Evolutionary conservation across 1,140 invertebrate species (phyloP).

Genomic region (Ceratosolen fusciceps): DNA sequence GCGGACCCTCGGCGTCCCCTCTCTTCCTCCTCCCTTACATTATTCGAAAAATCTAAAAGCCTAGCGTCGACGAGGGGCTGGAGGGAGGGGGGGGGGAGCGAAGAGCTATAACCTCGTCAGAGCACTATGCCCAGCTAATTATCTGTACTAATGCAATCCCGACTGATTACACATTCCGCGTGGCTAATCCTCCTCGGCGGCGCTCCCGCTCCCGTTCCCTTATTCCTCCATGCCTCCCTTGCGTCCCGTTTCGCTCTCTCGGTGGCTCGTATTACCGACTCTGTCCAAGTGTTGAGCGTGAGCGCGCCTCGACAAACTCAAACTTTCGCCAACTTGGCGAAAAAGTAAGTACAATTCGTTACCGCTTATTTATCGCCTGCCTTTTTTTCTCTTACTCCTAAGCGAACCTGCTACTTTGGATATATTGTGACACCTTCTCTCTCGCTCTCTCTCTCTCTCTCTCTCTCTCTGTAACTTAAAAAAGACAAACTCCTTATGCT

Average conservation of each 20-base stretch:
- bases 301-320: conserved; percentile 15
- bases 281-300: conserved; percentile 53
- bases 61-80: conserved; percentile 10
- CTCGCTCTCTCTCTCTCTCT: no score
- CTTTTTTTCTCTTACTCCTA: background rate
- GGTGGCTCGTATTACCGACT: conserved; percentile 51
- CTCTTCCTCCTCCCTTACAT: background rate
- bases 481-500: no score
- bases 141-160: conserved; percentile 66
- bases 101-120: conserved; percentile 64
- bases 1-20: no score
- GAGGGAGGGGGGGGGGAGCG: background rate
- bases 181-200: conserved; percentile 50
- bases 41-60: background rate
- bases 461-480: no score
- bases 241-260: conserved; percentile 36
- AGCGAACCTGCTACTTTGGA: conserved; percentile 5
- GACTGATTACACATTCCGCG: conserved; percentile 66
- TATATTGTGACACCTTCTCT: background rate
- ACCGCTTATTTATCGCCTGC: conserved; percentile 51
- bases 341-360: conserved; percentile 56
- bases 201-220: background rate
- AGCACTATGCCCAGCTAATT: conserved; percentile 65
- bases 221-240: conserved; percentile 39
- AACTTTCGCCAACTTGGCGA: conserved; percentile 55